A percentile compares a stretch with the other conserved stretches of the same genome.
These are phyloP conservation scores for Siniperca chuatsi DNA, from an alignment of 2,113 vertebrate species.

Conservation along the genomic window DNA sequence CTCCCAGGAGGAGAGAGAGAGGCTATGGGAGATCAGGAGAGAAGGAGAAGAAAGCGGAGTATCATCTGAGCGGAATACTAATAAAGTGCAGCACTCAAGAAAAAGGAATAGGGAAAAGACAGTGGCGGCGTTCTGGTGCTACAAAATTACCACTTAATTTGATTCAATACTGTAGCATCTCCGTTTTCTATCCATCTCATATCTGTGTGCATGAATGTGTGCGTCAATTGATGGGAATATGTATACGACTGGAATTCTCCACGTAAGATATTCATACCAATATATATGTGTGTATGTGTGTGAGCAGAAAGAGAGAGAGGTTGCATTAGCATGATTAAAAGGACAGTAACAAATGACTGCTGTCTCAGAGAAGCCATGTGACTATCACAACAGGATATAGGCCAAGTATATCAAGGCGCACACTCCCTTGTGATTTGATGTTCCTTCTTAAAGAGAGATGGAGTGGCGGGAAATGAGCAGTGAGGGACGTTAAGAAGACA, in stretches of 20 bases:
- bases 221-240: slow-evolving; percentile 26
- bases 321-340: slow-evolving; percentile 85
- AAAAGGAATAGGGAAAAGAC: slow-evolving; percentile 50
- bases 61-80: slow-evolving; percentile 75
- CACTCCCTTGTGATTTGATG: slow-evolving; percentile 25
- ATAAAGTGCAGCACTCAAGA: slow-evolving; percentile 70
- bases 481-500: not conserved
- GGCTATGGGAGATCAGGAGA: slow-evolving; percentile 45
- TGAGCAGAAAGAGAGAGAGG: slow-evolving; percentile 7
- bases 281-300: slow-evolving; percentile 9
- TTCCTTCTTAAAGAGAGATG: slow-evolving; percentile 23
- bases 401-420: slow-evolving; percentile 54
- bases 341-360: slow-evolving; percentile 81
- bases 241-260: slow-evolving; percentile 42
- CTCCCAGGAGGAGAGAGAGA: slow-evolving; percentile 67
- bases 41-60: slow-evolving; percentile 66
- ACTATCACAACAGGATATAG: slow-evolving; percentile 73
- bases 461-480: slow-evolving; percentile 15
- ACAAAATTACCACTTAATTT: slow-evolving; percentile 81
- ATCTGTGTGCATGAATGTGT: not conserved
- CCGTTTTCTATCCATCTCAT: slow-evolving; percentile 48
- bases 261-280: slow-evolving; percentile 61
- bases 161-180: slow-evolving; percentile 71
- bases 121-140: slow-evolving; percentile 50
- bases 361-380: slow-evolving; percentile 75